Base-by-base conservation (phyloP, 2,797 vertebrate species). In the Oceanodroma leucorhoa region DNA sequence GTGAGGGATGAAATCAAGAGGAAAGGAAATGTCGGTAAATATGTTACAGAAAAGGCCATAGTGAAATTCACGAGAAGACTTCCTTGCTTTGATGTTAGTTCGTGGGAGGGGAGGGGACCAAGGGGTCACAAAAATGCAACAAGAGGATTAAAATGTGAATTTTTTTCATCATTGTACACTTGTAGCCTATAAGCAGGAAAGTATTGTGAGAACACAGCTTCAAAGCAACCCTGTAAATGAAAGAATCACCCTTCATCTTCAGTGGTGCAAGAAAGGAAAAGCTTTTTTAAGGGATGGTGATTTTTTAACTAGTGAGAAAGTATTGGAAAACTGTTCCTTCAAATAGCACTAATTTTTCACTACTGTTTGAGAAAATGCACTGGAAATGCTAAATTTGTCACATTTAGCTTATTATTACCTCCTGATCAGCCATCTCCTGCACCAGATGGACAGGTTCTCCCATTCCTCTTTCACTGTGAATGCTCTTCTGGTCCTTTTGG, bases 381-480 rank as follows among this genome's bases (percentile, higher is more conserved):
- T 19, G 16, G 24, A 67, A 77, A 73, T 70, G 13, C 14, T 46
- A 40, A 10, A 18, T 58, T 40, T n/a, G 12, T 64, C 16, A 34
- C 5, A 22, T 86, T 81, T 48, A 55, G 1, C 2, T 46, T 41
- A 24, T 22, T 71, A 24, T 32, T 60, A 21, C 4, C 57, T 93
- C 54, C 27, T 54, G 4, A 26, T 58, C 23, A 66, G 6, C 9
- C 9, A 30, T 51, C 14, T 73, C 2, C 17, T 57, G 26, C 26
- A 34, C 0, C 0, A 7, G 14, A 2, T 32, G 5, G 15, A 41
- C 5, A 64, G 3, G 16, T 58, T 85, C 7, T 57, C 10, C 11
- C 3, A 0, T 38, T 83, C 67, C 12, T 64, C 11, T 48, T 70
- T 55, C 32, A 29, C 34, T 24, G 21, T 32, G 27, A 57, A n/a